Evolutionary conservation across 2,888 invertebrate genomes (phyloP).

Genomic region (Strigamia crassipes): DNA sequence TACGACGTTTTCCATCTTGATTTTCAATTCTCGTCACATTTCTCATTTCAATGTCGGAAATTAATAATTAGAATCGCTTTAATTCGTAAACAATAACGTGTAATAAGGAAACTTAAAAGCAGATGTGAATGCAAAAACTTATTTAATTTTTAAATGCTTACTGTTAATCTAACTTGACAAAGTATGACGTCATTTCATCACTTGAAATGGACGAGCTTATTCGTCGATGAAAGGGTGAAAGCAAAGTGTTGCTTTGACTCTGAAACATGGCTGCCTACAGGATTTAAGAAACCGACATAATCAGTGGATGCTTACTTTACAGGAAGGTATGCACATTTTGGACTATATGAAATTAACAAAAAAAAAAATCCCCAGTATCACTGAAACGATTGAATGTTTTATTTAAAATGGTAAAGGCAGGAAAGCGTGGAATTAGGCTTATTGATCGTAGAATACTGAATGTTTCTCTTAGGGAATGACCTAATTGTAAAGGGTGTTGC

Average conservation of each 20-base stretch:
- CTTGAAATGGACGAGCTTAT: not conserved
- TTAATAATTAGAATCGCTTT: not conserved
- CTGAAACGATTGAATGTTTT: not conserved
- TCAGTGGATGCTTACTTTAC: not conserved
- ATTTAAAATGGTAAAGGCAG: not conserved
- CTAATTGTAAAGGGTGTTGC: slow-evolving; percentile 23
- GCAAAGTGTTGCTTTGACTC: not conserved
- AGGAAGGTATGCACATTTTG: not conserved
- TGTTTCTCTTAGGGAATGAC: slow-evolving; percentile 16
- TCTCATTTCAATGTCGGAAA: not conserved
- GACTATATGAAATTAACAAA: not conserved
- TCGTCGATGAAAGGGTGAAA: not conserved
- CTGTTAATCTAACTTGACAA: not conserved
- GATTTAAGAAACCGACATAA: slow-evolving; percentile 2
- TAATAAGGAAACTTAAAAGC: not conserved
- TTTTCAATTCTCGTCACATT: too few species aligned
- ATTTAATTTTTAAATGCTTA: not conserved
- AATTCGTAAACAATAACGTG: not conserved
- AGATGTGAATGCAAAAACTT: not conserved
- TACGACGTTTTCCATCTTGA: too few species aligned
- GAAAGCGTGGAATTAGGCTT: not conserved
- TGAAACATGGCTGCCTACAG: slow-evolving; percentile 22
- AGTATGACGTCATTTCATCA: not conserved
- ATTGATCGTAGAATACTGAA: not conserved
- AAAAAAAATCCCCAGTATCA: not conserved